A percentile compares a stretch with the other conserved stretches of the same genome.
Conservation (phyloP, 2,888 invertebrate genomes). For the Sussaba pulchella region DNA sequence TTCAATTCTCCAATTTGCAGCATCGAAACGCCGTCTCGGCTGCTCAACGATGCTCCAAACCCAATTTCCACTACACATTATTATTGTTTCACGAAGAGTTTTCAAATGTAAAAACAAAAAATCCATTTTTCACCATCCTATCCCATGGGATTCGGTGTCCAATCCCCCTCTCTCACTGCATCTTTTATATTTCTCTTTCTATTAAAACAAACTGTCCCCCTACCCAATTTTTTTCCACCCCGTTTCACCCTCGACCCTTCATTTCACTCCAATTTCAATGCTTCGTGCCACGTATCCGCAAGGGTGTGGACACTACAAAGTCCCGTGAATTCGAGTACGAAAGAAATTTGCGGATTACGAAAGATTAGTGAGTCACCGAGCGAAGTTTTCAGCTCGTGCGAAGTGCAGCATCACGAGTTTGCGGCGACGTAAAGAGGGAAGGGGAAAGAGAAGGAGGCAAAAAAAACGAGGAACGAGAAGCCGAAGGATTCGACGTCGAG, state of each 20-base stretch:
- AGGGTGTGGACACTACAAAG: background rate
- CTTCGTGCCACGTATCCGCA: background rate
- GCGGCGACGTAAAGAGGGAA: slow-evolving; percentile 10
- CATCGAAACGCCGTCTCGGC: too few species aligned
- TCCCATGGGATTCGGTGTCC: slow-evolving; percentile 7
- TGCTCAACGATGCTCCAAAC: background rate
- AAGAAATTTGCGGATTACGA: slow-evolving; percentile 46
- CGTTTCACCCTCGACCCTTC: slow-evolving; percentile 12
- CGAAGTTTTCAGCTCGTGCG: slow-evolving; percentile 8
- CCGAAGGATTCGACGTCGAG: slow-evolving; percentile 41
- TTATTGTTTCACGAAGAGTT: background rate
- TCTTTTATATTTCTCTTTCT: slow-evolving; percentile 56
- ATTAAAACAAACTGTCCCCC: slow-evolving; percentile 38
- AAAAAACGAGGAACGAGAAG: background rate
- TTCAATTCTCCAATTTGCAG: too few species aligned
- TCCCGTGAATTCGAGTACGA: slow-evolving; percentile 5
- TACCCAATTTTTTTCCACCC: slow-evolving; percentile 9
- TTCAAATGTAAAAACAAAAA: background rate
- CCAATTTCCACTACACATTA: background rate
- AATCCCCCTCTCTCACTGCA: slow-evolving; percentile 28
- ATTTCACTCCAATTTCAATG: slow-evolving; percentile 30
- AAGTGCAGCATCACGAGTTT: background rate
- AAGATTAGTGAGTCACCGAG: slow-evolving; percentile 51
- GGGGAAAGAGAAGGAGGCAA: slow-evolving; percentile 13
- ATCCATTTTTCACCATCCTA: background rate